Evolutionary conservation across 1,140 invertebrate genomes (phyloP).

Genomic region (Apis florea): DNA sequence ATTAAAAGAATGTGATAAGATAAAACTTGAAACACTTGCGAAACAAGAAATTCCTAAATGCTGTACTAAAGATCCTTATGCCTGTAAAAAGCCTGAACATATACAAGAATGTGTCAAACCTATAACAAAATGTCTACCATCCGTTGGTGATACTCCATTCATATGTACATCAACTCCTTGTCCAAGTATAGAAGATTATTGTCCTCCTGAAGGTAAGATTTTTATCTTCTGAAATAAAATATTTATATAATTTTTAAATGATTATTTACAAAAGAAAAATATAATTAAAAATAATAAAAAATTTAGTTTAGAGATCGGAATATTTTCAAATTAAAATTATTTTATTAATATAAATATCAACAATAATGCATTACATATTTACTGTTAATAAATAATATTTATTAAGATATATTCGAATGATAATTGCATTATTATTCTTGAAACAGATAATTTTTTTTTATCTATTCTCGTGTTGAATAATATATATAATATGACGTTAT

Average conservation of each 20-base stretch:
- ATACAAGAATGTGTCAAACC: background rate
- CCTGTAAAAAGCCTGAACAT: background rate
- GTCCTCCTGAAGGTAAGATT: background rate
- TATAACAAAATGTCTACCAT: background rate
- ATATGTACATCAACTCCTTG: background rate
- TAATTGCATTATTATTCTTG: background rate
- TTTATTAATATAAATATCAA: background rate
- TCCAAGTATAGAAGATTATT: background rate
- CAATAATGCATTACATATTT: background rate
- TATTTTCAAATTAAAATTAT: background rate
- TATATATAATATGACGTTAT: background rate
- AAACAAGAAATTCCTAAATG: background rate
- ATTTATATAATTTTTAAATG: too few relatives aligned
- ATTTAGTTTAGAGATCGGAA: background rate
- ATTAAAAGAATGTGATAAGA: background rate
- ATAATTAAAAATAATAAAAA: background rate
- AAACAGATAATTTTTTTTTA: background rate
- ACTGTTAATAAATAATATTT: conserved; percentile 11
- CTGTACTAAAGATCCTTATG: background rate
- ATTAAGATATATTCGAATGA: background rate
- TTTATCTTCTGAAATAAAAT: background rate
- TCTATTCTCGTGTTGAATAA: background rate
- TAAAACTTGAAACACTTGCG: background rate
- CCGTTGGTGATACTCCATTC: background rate
- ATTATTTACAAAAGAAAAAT: background rate